phyloP scores from a whole-genome alignment of 1,140 invertebrate species.

The Pinna nobilis region DNA sequence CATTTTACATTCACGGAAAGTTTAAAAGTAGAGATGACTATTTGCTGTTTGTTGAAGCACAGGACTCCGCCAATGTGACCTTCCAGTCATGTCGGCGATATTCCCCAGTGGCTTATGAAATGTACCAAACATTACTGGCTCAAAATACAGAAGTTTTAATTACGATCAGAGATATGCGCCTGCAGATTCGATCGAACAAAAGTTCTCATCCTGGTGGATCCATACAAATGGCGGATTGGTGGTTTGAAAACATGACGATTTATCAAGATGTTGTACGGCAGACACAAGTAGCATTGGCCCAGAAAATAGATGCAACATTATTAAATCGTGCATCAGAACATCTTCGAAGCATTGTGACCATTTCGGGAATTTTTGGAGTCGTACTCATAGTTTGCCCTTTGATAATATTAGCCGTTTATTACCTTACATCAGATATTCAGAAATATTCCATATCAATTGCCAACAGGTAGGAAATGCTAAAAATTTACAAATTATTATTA shows the following conservation, averaged over 20 bases:
- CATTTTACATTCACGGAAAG: slow-evolving; percentile 53
- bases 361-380: slow-evolving; percentile 44
- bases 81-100: slow-evolving; percentile 42
- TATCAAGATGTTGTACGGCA: slow-evolving; percentile 63
- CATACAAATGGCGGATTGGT: slow-evolving; percentile 33
- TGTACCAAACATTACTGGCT: slow-evolving; percentile 19
- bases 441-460: slow-evolving; percentile 19
- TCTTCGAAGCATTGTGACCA: slow-evolving; percentile 30
- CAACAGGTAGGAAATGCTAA: neutral
- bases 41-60: slow-evolving; percentile 41
- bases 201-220: neutral
- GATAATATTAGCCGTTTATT: slow-evolving; percentile 48
- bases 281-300: slow-evolving; percentile 57
- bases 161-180: slow-evolving; percentile 4
- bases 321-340: slow-evolving; percentile 9
- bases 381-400: slow-evolving; percentile 65
- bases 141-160: neutral
- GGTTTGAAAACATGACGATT: slow-evolving; percentile 66
- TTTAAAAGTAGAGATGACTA: slow-evolving; percentile 58
- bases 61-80: slow-evolving; percentile 45
- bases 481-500: too few relatives aligned
- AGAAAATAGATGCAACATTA: slow-evolving; percentile 34
- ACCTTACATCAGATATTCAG: slow-evolving; percentile 35
- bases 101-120: slow-evolving; percentile 39
- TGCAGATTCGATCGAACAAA: slow-evolving; percentile 20